Evolutionary conservation across 1,140 invertebrate species (phyloP).

Genomic region (Drosophila lacteicornis): DNA sequence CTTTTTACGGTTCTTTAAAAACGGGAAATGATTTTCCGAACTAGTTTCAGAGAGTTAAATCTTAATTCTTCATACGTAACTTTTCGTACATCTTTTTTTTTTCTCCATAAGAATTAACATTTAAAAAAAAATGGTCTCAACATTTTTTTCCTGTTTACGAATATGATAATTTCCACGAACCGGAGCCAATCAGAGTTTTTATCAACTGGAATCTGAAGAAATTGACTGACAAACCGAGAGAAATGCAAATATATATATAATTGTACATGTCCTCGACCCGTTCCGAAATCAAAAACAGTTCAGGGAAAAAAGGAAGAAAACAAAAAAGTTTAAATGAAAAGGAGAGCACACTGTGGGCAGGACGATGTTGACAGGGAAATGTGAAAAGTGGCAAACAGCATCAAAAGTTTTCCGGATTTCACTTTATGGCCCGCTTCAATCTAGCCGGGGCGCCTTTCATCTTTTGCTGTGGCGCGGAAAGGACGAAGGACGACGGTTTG

Average conservation of each 20-base stretch:
- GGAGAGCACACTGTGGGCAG: slow-evolving; percentile 32
- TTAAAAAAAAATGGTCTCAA: background rate
- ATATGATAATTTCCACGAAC: slow-evolving; percentile 70
- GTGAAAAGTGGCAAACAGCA: slow-evolving; percentile 70
- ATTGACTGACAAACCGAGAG: slow-evolving; percentile 67
- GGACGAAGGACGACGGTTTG: slow-evolving; percentile 8
- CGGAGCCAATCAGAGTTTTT: slow-evolving; percentile 82
- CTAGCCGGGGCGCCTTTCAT: slow-evolving; percentile 36
- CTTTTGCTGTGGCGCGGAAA: slow-evolving; percentile 13
- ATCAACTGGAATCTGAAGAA: slow-evolving; percentile 81
- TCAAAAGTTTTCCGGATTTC: slow-evolving; percentile 67
- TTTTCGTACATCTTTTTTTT: no score
- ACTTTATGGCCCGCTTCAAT: slow-evolving; percentile 31
- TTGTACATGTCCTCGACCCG: slow-evolving; percentile 26
- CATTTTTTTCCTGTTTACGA: background rate
- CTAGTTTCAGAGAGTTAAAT: no score
- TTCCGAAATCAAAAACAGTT: slow-evolving; percentile 55
- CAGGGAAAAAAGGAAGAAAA: slow-evolving; percentile 39
- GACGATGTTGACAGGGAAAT: slow-evolving; percentile 59
- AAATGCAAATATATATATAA: slow-evolving; percentile 32
- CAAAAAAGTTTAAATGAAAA: slow-evolving; percentile 59
- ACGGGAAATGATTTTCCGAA: no score
- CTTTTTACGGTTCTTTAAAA: no score
- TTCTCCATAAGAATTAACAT: background rate
- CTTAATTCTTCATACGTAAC: no score